phyloP scores from a whole-genome alignment of 2,797 vertebrate genomes.

The Rhynchonycteris naso region DNA sequence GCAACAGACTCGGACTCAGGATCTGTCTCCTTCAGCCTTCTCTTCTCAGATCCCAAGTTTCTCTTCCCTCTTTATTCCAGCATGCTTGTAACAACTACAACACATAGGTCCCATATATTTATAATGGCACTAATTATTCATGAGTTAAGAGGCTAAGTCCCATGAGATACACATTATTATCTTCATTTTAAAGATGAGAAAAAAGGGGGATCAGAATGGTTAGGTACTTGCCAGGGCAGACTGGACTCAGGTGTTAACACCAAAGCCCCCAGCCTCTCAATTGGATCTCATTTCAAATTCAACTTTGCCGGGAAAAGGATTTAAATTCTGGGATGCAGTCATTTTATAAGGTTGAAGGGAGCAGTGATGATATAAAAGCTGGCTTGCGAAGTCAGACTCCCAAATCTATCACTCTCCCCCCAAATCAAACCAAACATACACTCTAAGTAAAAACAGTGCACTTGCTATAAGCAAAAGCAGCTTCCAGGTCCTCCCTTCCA shows the following conservation, averaged over 20 bases:
- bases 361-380: background rate
- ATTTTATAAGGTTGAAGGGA: background rate
- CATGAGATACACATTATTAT: background rate
- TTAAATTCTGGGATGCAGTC: background rate
- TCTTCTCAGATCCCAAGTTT: background rate
- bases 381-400: background rate
- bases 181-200: conserved; percentile 5
- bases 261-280: background rate
- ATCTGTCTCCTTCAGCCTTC: background rate
- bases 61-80: background rate
- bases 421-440: background rate
- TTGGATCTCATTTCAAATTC: conserved; percentile 31
- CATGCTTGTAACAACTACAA: background rate
- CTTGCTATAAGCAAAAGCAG: conserved; percentile 55
- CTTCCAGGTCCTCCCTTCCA: conserved; percentile 55
- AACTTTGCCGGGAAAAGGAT: background rate
- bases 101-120: background rate
- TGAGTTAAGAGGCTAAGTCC: background rate
- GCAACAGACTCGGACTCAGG: background rate
- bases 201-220: background rate
- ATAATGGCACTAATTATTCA: background rate
- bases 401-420: background rate
- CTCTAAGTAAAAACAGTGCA: conserved; percentile 9
- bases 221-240: background rate
- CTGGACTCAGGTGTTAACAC: background rate